Evolutionary conservation across 1,140 invertebrate genomes (phyloP), one percentile per base, ranked within the genome.

Genomic region (Drosophila baimaii): DNA sequence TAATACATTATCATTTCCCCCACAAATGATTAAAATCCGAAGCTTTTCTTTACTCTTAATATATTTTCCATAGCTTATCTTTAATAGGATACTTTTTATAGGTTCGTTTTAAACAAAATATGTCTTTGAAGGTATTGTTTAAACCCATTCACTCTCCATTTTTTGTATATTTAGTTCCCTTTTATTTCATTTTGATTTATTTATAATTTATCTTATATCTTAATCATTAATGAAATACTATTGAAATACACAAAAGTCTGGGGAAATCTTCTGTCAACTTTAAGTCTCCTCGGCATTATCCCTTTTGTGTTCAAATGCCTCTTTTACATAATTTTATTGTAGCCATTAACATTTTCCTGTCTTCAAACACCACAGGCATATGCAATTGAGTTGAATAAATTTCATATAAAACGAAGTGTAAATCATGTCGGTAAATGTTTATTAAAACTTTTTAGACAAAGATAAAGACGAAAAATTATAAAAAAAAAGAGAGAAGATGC

Each of bases 401-500:
- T 71, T 72, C 25, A 31, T 33, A 58, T 71, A 58, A 58, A 58
- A 58, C 41, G n/a, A 46, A 56, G 52, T 56, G 74, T 85, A 73
- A 73, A 81, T 84, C 81, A 84, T 81, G 43, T 47, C 19, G 29
- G 43, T 37, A 81, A 81, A 81, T 81, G 55, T 65, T 77, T 84
- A 84, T 84, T 84, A 85, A 84, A 72, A 73, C 61, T 73, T 71
- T 73, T 73, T 41, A 64, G 56, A 43, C 21, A 17, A 27, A 59
- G 66, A 71, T 33, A 58, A 19, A 25, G 19, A 44, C 33, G 13
- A 15, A 49, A 33, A 49, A 47, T 46, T 64, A n/a, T 10, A 25
- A 10, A 66, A 33, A 35, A 27, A 35, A 33, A 12, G 15, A 13
- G 17, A 27, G 15, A 63, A n/a, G 27, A 27, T 7, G 31, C 13